Base-by-base conservation (phyloP, 2,113 vertebrate genomes). In the Campylorhamphus procurvoides region DNA sequence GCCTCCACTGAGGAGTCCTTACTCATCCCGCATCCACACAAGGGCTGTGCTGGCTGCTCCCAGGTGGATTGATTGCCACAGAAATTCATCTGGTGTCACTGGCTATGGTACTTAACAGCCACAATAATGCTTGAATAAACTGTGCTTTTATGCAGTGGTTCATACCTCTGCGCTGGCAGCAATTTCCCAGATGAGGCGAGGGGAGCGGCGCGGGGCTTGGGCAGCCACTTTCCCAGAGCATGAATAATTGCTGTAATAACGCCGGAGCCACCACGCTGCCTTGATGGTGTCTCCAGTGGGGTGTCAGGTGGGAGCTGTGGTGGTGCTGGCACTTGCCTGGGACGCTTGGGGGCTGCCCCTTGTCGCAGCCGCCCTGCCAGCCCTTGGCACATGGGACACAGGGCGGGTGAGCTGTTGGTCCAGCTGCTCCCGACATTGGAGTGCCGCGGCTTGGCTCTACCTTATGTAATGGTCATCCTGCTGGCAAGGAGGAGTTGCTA, bases 1-100 rank as follows among this genome's bases (percentile, higher is more conserved):
- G 96, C 93, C 93, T 93, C 82, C 58, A n/a, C 94, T 49, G 76
- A 94, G 92, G 91, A 96, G 92, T 40, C 56, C 55, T 84, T 58
- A 84, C 93, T 94, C 93, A 76, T 44, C 66, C 90, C 58, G 68
- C 96, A 79, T 56, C 94, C 90, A 66, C 78, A 59, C 95, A 92
- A 60, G 14, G 71, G 75, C 95, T 69, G 58, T 42, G 83, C 95
- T 83, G 91, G 58, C 94, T 96, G 90, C 94, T 95, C 94, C 92
- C 66, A 60, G 88, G 62, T 72, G 86, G 80, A 93, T 87, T 91
- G 97, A 90, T 87, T 90, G 93, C 94, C 71, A 73, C 93, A 39
- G 91, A 84, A 85, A 91, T 94, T 86, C 84, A 47, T 89, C 66
- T 58, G 7, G 88, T 86, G 96, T 93, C 88, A 84, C 89, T 3